Percentiles rank a stretch among this genome's conserved stretches.
phyloP scores from a whole-genome alignment of 2,888 invertebrate genomes.

The Cantharis rufa region DNA sequence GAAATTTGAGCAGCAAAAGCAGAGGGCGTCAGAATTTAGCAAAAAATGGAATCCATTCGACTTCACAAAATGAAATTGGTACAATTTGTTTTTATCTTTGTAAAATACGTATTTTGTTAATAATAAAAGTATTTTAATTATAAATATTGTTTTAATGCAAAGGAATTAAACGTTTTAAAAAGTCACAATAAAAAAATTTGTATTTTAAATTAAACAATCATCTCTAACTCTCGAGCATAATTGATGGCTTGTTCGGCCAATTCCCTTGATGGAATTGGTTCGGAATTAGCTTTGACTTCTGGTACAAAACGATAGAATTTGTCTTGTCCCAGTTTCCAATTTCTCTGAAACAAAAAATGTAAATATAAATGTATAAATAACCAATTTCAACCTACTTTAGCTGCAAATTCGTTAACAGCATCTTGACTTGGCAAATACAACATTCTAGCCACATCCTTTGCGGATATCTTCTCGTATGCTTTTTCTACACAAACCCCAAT shows the following conservation, averaged over 20 bases:
- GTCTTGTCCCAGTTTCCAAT: constrained; percentile 79
- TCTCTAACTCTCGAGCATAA: constrained; percentile 97
- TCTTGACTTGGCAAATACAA: constrained; percentile 80
- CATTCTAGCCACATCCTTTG: constrained; percentile 86
- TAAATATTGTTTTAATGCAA: neutral
- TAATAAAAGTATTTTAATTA: neutral
- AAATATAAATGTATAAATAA: neutral
- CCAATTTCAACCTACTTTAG: constrained; percentile 61
- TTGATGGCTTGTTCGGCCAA: constrained; percentile 93
- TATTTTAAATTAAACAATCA: constrained; percentile 82
- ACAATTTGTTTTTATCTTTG: neutral
- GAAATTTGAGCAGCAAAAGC: constrained; percentile 73
- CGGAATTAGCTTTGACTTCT: constrained; percentile 74
- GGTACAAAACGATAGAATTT: constrained; percentile 82
- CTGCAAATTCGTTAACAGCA: constrained; percentile 78
- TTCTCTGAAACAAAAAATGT: constrained; percentile 57
- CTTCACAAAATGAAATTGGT: constrained; percentile 51
- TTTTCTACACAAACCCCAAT: constrained; percentile 97
- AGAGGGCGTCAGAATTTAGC: constrained; percentile 75
- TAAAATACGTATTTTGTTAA: neutral
- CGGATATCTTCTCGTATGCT: constrained; percentile 88
- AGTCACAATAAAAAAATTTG: constrained; percentile 17
- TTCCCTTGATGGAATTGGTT: constrained; percentile 85
- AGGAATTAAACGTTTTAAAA: neutral
- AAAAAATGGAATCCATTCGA: constrained; percentile 73